phyloP scores from a whole-genome alignment of 1,140 invertebrate genomes.

The Tetragonula clypearis region DNA sequence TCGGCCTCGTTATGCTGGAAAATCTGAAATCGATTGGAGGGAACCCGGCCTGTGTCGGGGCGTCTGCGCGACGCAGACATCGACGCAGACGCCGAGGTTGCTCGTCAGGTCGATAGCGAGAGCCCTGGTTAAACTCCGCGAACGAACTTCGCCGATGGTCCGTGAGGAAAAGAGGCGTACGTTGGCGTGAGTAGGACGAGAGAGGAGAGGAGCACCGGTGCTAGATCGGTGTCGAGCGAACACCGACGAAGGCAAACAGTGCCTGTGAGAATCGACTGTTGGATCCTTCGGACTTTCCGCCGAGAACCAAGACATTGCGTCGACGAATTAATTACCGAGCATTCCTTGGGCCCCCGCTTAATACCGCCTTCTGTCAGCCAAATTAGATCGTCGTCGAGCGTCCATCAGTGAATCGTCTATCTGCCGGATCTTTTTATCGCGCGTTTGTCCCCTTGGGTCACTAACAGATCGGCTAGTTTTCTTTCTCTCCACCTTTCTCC shows the following conservation, averaged over 20 bases:
- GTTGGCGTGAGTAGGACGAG: slow-evolving; percentile 19
- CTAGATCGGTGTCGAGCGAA: slow-evolving; percentile 26
- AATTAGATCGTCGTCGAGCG: slow-evolving; percentile 64
- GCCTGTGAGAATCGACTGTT: neutral
- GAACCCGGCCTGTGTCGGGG: slow-evolving; percentile 67
- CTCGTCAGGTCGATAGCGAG: slow-evolving; percentile 76
- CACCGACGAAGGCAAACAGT: neutral
- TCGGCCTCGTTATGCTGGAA: slow-evolving; percentile 78
- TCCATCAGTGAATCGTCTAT: neutral
- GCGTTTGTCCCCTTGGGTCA: no score
- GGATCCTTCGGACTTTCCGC: slow-evolving; percentile 22
- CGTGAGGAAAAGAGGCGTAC: slow-evolving; percentile 67
- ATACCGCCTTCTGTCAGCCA: slow-evolving; percentile 53
- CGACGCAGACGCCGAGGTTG: slow-evolving; percentile 76
- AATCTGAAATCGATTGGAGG: slow-evolving; percentile 78
- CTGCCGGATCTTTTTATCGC: slow-evolving; percentile 8
- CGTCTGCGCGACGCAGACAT: slow-evolving; percentile 77
- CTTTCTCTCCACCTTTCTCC: neutral
- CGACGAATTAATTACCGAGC: slow-evolving; percentile 74
- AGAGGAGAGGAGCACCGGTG: no score
- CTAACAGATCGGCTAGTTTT: no score
- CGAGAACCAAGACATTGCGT: slow-evolving; percentile 42
- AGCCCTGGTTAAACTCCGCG: slow-evolving; percentile 77
- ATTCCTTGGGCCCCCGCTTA: slow-evolving; percentile 60
- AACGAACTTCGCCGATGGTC: slow-evolving; percentile 74